phyloP scores from a whole-genome alignment of 92 coral and sea anemone species.

The Umimayanthus chanpuru region DNA sequence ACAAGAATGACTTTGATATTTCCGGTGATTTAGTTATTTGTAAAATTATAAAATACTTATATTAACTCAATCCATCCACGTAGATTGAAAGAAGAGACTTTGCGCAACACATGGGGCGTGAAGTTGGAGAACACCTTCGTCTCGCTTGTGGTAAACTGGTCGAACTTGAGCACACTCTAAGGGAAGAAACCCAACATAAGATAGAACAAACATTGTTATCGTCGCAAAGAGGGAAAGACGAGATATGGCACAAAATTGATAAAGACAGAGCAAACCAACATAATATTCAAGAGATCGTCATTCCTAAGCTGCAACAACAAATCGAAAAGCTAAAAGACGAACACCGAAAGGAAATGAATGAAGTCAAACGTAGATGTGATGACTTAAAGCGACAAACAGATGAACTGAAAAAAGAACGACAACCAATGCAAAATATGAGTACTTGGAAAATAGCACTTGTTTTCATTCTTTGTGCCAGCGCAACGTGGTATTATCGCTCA shows the following conservation, averaged over 20 bases:
- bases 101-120: neutral
- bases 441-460: no score
- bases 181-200: neutral
- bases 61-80: no score
- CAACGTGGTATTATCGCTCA: no score
- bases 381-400: no score
- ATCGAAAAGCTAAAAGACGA: neutral
- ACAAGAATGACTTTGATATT: no score
- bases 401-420: no score
- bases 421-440: no score
- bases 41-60: no score
- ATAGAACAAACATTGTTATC: neutral
- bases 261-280: neutral
- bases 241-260: neutral
- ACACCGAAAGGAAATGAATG: neutral
- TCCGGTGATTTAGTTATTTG: no score
- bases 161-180: neutral
- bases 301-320: neutral
- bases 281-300: neutral
- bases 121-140: neutral
- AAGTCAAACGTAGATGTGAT: neutral
- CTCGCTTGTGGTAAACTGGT: slow-evolving; percentile 2
- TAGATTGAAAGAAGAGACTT: neutral
- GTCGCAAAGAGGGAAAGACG: neutral
- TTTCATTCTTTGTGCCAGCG: no score